A percentile compares a stretch with the other conserved stretches of the same genome.
Evolutionary conservation across 1,140 invertebrate species (phyloP).

Genomic region (Cataglyphis hispanica): DNA sequence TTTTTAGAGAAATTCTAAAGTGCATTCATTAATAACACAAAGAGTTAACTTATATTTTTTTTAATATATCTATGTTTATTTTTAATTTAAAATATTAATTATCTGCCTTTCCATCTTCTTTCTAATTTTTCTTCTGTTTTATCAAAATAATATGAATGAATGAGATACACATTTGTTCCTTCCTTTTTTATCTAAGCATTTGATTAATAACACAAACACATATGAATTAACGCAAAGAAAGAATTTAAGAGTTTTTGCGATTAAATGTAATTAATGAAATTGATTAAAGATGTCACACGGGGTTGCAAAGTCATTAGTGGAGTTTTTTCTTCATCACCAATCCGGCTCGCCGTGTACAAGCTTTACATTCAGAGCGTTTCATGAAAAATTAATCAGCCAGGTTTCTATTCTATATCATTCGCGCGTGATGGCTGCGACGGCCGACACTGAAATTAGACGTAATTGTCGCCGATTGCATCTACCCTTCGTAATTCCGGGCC

Average conservation of each 20-base stretch:
- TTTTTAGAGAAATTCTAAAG: no score
- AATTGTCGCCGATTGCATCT: slow-evolving; percentile 83
- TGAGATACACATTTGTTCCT: neutral
- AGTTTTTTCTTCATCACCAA: neutral
- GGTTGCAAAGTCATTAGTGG: neutral
- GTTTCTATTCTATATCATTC: slow-evolving; percentile 63
- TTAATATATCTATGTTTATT: no score
- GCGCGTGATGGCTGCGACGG: slow-evolving; percentile 65
- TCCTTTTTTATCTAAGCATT: neutral
- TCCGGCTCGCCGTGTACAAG: neutral
- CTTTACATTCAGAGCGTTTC: slow-evolving; percentile 1
- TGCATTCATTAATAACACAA: no score
- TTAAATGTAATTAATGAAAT: slow-evolving; percentile 16
- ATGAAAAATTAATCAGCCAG: slow-evolving; percentile 67
- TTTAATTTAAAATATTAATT: no score
- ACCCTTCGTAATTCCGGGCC: slow-evolving; percentile 69
- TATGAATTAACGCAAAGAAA: neutral
- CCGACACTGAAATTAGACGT: slow-evolving; percentile 81
- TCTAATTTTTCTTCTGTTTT: no score
- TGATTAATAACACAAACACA: neutral
- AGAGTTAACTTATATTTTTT: no score
- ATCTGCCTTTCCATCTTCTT: no score
- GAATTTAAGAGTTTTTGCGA: neutral
- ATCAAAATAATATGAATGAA: no score
- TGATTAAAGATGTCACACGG: neutral